phyloP scores from a whole-genome alignment of 2,113 vertebrate genomes.

The Amblyornis subalaris region DNA sequence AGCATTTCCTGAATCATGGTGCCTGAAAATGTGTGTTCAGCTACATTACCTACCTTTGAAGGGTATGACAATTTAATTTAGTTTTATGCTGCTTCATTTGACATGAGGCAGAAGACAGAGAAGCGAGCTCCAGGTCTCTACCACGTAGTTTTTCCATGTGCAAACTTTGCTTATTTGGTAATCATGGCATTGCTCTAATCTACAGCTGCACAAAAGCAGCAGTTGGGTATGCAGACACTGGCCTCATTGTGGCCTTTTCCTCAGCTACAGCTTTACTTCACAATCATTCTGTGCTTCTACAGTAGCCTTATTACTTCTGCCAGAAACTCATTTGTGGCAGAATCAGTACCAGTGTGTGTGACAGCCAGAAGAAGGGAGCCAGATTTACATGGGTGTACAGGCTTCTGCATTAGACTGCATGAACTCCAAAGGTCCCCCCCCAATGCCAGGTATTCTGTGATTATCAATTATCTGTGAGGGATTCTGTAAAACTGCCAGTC shows the following conservation, averaged over 20 bases:
- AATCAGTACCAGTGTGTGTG: background rate
- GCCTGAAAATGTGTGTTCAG: background rate
- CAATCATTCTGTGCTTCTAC: background rate
- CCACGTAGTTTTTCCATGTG: background rate
- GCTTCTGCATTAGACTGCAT: background rate
- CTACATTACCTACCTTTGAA: background rate
- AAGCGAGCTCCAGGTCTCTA: background rate
- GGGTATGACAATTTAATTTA: background rate
- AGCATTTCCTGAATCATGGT: fast-evolving
- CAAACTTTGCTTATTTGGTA: background rate
- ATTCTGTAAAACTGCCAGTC: background rate
- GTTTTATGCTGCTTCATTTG: background rate
- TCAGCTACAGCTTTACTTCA: background rate
- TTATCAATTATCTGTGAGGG: background rate
- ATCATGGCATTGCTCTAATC: background rate
- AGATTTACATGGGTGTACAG: fast-evolving
- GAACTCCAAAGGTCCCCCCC: background rate
- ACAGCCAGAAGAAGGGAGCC: background rate
- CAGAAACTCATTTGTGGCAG: background rate
- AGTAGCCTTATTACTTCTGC: background rate
- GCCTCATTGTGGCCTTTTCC: background rate
- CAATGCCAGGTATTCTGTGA: background rate
- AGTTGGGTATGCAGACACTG: background rate
- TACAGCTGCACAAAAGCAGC: background rate
- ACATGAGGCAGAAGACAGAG: background rate